phyloP scores from a whole-genome alignment of 2,113 vertebrate species.

The Elanoides forficatus region DNA sequence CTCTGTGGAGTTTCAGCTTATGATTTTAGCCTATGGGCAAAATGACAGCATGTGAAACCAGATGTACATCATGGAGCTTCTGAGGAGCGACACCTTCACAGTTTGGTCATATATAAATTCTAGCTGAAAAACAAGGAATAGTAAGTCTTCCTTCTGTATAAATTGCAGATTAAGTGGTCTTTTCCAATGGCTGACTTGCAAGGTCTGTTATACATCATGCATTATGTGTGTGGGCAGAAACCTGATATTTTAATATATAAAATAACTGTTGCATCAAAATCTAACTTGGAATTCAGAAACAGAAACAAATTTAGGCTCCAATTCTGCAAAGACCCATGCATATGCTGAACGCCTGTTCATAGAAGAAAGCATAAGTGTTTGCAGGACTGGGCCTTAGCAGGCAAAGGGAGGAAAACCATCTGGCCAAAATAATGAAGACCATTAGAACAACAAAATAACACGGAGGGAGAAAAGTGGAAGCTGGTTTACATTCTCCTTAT shows the following conservation, averaged over 20 bases:
- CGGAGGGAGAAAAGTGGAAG: neutral
- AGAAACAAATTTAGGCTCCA: neutral
- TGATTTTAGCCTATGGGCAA: conserved; percentile 20
- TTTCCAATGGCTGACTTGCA: conserved; percentile 16
- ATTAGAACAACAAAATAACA: neutral
- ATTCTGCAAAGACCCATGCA: neutral
- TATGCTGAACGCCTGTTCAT: neutral
- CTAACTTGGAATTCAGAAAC: conserved; percentile 2
- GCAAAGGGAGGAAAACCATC: neutral
- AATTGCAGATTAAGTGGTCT: neutral
- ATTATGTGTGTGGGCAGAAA: conserved; percentile 44
- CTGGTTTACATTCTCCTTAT: neutral
- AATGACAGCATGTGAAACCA: conserved; percentile 22
- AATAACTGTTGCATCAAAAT: conserved; percentile 25
- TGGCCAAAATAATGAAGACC: neutral
- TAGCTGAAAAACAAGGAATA: conserved; percentile 5
- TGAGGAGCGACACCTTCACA: neutral
- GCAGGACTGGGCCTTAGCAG: neutral
- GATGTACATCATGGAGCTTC: neutral
- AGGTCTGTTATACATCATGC: conserved; percentile 15
- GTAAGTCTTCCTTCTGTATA: neutral
- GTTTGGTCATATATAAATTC: neutral
- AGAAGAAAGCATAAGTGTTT: neutral
- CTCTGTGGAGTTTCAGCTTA: neutral
- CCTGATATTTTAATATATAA: neutral